phyloP scores from a whole-genome alignment of 2,113 vertebrate species.

The Cairina moschata region DNA sequence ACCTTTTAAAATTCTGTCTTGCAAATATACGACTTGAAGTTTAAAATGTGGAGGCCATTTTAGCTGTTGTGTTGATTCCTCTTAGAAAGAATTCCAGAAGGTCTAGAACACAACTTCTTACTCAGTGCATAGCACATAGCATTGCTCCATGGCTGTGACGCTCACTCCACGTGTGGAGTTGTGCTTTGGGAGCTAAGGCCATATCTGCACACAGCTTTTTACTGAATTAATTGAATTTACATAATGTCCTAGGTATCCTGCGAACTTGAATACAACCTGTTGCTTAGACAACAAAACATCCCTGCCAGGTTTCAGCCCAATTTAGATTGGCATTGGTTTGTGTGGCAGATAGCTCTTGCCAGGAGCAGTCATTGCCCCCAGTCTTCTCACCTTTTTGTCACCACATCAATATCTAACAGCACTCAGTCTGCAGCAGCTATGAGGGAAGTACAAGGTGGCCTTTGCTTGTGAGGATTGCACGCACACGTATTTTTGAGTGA shows the following conservation, averaged over 20 bases:
- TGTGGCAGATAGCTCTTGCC: not conserved
- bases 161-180: not conserved
- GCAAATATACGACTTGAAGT: not conserved
- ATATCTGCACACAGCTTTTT: not conserved
- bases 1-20: not conserved
- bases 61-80: not conserved
- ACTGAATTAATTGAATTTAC: not conserved
- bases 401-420: accelerated
- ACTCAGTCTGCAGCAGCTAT: not conserved
- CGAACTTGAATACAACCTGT: not conserved
- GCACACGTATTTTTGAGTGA: not conserved
- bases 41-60: not conserved
- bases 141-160: not conserved
- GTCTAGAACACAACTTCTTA: not conserved
- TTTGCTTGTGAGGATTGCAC: not conserved
- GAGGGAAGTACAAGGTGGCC: not conserved
- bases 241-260: not conserved
- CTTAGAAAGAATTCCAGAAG: not conserved
- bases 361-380: not conserved
- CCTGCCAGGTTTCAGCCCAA: not conserved
- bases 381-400: not conserved
- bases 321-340: not conserved
- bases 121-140: not conserved
- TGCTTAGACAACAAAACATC: not conserved
- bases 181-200: not conserved